These are phyloP conservation scores for Cenopis cana DNA, from an alignment of 2,888 invertebrate species.

Conservation along the genomic window DNA sequence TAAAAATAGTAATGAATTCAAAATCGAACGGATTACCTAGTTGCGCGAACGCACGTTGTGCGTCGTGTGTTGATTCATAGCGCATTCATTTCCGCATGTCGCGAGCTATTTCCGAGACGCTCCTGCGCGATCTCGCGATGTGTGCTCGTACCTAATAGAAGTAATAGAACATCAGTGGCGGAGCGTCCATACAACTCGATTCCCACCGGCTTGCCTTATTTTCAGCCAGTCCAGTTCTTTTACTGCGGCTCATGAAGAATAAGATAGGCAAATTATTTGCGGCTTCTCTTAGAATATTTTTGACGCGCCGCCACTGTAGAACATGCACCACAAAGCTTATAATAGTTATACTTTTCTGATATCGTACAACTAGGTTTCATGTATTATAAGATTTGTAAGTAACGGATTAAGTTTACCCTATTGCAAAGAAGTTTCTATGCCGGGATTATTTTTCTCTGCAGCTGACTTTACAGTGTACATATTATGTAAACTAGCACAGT, in stretches of 20 bases:
- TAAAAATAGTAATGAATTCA: no score
- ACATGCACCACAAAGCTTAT: neutral
- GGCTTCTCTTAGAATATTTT: no score
- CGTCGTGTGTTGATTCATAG: constrained; percentile 54
- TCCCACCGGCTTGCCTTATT: no score
- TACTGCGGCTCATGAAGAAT: no score
- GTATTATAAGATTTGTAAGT: neutral
- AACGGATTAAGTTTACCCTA: neutral
- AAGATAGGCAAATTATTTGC: no score
- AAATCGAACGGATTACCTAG: constrained; percentile 41
- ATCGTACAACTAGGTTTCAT: no score
- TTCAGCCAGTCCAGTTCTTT: no score
- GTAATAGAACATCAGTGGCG: no score
- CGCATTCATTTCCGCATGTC: constrained; percentile 73
- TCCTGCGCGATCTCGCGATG: constrained; percentile 39
- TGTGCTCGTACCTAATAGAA: constrained; percentile 46
- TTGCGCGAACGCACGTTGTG: constrained; percentile 46
- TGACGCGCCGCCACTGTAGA: no score
- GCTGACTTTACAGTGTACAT: neutral
- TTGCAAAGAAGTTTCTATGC: neutral
- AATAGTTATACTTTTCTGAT: neutral
- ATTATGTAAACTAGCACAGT: no score
- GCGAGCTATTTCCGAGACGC: constrained; percentile 68
- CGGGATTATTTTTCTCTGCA: neutral
- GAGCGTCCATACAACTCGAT: no score